Conservation (phyloP, 2,888 invertebrate genomes). For the Lasioglossum lativentre region DNA sequence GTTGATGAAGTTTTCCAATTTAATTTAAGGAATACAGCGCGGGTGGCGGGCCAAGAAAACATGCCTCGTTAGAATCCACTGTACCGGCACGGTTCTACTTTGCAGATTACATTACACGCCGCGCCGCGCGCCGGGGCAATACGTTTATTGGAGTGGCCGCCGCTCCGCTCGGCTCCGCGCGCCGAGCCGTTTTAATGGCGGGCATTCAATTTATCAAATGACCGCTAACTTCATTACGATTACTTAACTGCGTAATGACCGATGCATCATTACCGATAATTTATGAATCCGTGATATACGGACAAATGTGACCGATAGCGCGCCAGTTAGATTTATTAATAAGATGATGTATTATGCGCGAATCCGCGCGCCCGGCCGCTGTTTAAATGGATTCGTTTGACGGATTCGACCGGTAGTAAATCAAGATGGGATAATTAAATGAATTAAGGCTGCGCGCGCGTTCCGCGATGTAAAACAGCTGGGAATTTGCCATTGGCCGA, state of each 20-base stretch:
- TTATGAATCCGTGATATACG: background rate
- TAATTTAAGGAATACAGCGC: slow-evolving; percentile 27
- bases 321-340: background rate
- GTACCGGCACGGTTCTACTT: background rate
- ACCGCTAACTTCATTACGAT: slow-evolving; percentile 23
- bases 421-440: background rate
- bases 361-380: background rate
- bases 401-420: background rate
- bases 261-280: slow-evolving; percentile 1
- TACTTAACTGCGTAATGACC: background rate
- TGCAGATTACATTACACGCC: slow-evolving; percentile 25
- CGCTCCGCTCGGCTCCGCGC: too few relatives aligned
- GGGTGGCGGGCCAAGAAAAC: slow-evolving; percentile 7
- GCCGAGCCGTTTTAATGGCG: slow-evolving; percentile 15
- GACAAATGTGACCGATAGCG: background rate
- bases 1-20: slow-evolving; percentile 39
- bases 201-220: slow-evolving; percentile 27
- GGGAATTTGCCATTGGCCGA: background rate
- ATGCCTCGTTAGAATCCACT: slow-evolving; percentile 20
- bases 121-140: slow-evolving; percentile 1
- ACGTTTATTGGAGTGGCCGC: slow-evolving; percentile 15
- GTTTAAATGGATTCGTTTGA: background rate
- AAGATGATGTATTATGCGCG: background rate
- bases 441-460: background rate
- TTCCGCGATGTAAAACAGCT: background rate